Evolutionary conservation across 2,113 vertebrate species (phyloP).

Genomic region (Ellobius talpinus): DNA sequence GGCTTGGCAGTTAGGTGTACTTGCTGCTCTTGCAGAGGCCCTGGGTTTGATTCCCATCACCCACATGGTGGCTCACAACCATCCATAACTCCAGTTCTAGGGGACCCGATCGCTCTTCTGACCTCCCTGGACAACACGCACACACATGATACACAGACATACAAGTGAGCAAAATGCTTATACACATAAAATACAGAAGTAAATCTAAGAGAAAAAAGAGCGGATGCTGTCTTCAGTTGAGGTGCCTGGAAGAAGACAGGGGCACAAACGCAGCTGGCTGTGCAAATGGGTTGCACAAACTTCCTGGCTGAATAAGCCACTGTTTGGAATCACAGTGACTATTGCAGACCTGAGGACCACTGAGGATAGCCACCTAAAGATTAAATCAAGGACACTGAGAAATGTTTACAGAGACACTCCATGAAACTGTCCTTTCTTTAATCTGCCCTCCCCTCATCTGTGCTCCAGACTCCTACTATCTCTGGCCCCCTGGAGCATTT

Average conservation of each 20-base stretch:
- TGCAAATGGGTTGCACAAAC: neutral
- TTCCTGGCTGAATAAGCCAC: conserved; percentile 16
- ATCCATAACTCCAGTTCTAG: no score
- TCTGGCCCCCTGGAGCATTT: neutral
- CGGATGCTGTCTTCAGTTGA: neutral
- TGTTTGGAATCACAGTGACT: neutral
- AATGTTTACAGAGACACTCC: neutral
- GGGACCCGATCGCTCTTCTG: neutral
- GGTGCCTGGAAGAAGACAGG: neutral
- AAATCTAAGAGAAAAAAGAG: neutral
- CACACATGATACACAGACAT: neutral
- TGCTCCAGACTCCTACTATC: neutral
- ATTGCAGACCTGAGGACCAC: neutral
- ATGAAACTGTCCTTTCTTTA: neutral
- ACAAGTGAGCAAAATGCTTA: neutral
- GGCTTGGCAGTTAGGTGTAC: neutral
- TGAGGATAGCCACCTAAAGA: neutral
- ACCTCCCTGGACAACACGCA: neutral
- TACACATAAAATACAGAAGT: neutral
- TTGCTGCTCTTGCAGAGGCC: neutral
- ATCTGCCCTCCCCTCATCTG: neutral
- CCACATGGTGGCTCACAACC: neutral
- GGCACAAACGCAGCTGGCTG: neutral
- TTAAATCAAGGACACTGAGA: neutral
- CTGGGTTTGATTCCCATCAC: neutral